These are phyloP conservation scores for Physocephala rufipes DNA, from an alignment of 2,888 invertebrate species.

Conservation along the genomic window DNA sequence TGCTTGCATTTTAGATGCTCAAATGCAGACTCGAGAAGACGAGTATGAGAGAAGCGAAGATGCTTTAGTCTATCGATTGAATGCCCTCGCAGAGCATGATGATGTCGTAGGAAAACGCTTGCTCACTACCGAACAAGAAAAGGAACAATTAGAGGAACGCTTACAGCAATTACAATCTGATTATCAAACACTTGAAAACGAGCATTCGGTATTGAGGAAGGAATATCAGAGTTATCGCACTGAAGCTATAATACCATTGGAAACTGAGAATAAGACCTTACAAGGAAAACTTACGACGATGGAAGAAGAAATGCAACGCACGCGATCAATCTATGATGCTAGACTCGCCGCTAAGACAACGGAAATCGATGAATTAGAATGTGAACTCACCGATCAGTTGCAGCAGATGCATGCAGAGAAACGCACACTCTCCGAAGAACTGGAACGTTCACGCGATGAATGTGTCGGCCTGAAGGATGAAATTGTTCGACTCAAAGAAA, in stretches of 20 bases:
- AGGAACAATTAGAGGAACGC: slow-evolving; percentile 67
- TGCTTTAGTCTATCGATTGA: slow-evolving; percentile 71
- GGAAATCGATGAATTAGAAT: slow-evolving; percentile 68
- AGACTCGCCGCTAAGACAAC: slow-evolving; percentile 63
- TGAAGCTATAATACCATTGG: slow-evolving; percentile 59
- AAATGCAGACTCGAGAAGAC: slow-evolving; percentile 71
- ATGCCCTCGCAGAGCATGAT: slow-evolving; percentile 72
- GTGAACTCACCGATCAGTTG: slow-evolving; percentile 66
- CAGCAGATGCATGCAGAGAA: slow-evolving; percentile 57
- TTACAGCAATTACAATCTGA: slow-evolving; percentile 67
- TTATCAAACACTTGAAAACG: slow-evolving; percentile 62
- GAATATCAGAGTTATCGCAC: slow-evolving; percentile 63
- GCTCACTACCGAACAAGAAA: slow-evolving; percentile 69
- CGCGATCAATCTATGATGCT: slow-evolving; percentile 64
- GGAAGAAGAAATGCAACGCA: slow-evolving; percentile 67
- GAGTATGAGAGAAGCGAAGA: slow-evolving; percentile 73
- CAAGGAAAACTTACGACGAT: slow-evolving; percentile 64
- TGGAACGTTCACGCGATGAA: slow-evolving; percentile 71
- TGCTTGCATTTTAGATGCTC: slow-evolving; percentile 71
- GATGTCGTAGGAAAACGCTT: slow-evolving; percentile 71
- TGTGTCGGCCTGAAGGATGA: slow-evolving; percentile 70
- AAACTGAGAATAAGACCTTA: slow-evolving; percentile 57
- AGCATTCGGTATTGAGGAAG: slow-evolving; percentile 65
- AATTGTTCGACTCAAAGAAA: slow-evolving; percentile 61
- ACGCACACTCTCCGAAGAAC: slow-evolving; percentile 68